These are phyloP conservation scores for Aleiodes alternator DNA, from an alignment of 2,888 invertebrate genomes.

Conservation along the genomic window DNA sequence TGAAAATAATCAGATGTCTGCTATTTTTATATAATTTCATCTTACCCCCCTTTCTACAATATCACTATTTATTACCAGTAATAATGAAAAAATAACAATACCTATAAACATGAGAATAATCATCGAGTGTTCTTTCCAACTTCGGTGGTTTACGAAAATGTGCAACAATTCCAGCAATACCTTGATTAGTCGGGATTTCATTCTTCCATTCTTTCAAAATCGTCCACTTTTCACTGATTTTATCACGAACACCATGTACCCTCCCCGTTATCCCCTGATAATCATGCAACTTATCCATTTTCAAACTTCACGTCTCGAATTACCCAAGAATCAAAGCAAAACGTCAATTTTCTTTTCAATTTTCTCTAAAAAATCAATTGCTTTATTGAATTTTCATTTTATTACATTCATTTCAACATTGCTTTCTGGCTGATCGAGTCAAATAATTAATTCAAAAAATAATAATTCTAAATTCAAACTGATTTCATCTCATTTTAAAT, in stretches of 20 bases:
- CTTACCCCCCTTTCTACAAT: too few relatives aligned
- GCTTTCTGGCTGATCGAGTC: too few relatives aligned
- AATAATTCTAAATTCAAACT: not conserved
- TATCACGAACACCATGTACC: conserved; percentile 82
- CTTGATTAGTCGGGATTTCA: conserved; percentile 69
- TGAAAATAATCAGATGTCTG: too few relatives aligned
- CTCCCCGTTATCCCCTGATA: conserved; percentile 87
- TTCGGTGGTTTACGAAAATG: conserved; percentile 69
- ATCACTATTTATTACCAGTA: too few relatives aligned
- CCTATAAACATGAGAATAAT: conserved; percentile 84
- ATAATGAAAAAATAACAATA: conserved; percentile 62
- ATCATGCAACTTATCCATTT: conserved; percentile 85
- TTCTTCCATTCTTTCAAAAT: conserved; percentile 79
- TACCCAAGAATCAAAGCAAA: conserved; percentile 46
- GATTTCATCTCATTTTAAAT: too few relatives aligned
- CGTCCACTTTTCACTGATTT: conserved; percentile 80
- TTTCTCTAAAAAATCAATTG: conserved; percentile 6
- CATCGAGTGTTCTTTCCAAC: conserved; percentile 73
- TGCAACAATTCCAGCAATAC: conserved; percentile 65
- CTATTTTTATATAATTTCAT: not conserved
- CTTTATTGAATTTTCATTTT: conserved; percentile 30
- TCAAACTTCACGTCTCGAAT: not conserved
- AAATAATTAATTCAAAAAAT: not conserved
- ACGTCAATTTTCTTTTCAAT: not conserved
- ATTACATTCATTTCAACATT: not conserved